These are phyloP conservation scores for Urocitellus parryii DNA, from an alignment of 2,113 vertebrate genomes.

Conservation along the genomic window DNA sequence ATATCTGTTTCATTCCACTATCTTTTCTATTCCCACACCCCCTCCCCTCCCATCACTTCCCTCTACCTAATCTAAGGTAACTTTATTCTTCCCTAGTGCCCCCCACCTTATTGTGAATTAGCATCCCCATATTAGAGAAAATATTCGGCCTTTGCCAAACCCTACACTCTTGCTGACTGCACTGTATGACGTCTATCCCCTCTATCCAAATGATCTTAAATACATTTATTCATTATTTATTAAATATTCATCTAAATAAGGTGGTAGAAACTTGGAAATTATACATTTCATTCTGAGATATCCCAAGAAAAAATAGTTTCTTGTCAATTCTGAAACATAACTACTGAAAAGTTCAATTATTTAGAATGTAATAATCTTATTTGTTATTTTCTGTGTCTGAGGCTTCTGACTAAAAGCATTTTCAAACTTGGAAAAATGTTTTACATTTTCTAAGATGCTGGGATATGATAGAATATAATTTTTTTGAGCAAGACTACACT, in stretches of 20 bases:
- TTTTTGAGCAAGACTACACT: constrained; percentile 41
- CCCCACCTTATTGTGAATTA: too few relatives aligned
- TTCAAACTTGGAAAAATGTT: constrained; percentile 43
- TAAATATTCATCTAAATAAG: neutral
- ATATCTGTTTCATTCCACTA: too few relatives aligned
- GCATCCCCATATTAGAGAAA: too few relatives aligned
- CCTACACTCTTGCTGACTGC: neutral
- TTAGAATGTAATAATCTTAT: neutral
- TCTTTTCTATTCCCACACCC: too few relatives aligned
- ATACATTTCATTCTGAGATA: neutral
- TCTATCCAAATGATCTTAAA: neutral
- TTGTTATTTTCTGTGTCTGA: constrained; percentile 28
- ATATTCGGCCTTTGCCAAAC: neutral
- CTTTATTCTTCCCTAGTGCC: too few relatives aligned
- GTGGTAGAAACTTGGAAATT: neutral
- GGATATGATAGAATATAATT: constrained; percentile 28
- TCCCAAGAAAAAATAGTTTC: neutral
- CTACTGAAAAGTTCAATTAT: constrained; percentile 19
- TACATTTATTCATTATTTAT: neutral
- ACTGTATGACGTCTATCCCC: neutral
- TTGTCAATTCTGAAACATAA: neutral
- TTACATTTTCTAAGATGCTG: constrained; percentile 55
- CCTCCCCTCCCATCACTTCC: too few relatives aligned
- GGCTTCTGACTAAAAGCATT: constrained; percentile 35
- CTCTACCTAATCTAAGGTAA: too few relatives aligned